Evolutionary conservation across 2,888 invertebrate species (phyloP).

Genomic region (Ethmia dodecea): DNA sequence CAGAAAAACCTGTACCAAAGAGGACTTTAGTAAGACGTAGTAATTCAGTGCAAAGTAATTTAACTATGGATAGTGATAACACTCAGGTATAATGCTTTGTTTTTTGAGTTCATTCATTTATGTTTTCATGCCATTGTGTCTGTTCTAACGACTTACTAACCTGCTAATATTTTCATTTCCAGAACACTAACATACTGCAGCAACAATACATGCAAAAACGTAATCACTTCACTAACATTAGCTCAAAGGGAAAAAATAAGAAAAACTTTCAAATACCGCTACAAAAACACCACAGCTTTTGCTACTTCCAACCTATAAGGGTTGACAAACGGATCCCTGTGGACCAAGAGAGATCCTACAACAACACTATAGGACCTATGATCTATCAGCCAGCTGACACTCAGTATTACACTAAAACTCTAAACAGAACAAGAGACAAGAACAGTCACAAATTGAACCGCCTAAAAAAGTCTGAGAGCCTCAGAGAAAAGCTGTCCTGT

Average conservation of each 20-base stretch:
- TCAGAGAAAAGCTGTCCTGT: constrained; percentile 69
- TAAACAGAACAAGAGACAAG: constrained; percentile 68
- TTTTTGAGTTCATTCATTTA: background rate
- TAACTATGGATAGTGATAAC: constrained; percentile 47
- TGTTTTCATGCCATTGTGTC: constrained; percentile 22
- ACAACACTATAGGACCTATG: constrained; percentile 66
- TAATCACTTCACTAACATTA: constrained; percentile 74
- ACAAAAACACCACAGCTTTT: constrained; percentile 82
- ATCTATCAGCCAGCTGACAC: constrained; percentile 63
- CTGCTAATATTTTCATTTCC: constrained; percentile 60
- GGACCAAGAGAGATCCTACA: constrained; percentile 62
- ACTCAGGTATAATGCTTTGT: constrained; percentile 66
- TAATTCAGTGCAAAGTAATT: constrained; percentile 61
- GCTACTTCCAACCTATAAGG: constrained; percentile 81
- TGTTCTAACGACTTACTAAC: constrained; percentile 48
- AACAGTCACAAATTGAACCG: constrained; percentile 63
- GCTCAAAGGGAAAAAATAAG: constrained; percentile 72
- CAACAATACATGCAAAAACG: constrained; percentile 77
- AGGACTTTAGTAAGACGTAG: constrained; percentile 59
- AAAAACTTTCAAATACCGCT: constrained; percentile 81
- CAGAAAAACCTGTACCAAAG: constrained; percentile 71
- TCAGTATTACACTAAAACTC: constrained; percentile 68
- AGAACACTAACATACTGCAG: constrained; percentile 79
- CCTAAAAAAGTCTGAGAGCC: constrained; percentile 70
- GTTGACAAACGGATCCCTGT: constrained; percentile 75